A percentile compares a stretch with the other conserved stretches of the same genome.
Conservation (phyloP, 2,797 vertebrate species). For the Spinus olivaceus region DNA sequence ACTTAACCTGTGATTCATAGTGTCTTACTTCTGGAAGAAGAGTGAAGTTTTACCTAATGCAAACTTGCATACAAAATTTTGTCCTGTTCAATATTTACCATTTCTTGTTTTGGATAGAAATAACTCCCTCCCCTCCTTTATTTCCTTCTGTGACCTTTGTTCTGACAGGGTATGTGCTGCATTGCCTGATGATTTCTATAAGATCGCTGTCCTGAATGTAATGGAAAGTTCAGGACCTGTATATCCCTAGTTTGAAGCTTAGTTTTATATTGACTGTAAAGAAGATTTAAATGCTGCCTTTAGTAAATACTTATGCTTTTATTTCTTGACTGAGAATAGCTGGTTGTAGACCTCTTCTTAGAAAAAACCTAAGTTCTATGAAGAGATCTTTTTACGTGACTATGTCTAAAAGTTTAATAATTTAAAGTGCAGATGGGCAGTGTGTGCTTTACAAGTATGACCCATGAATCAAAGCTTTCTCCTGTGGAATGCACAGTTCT, state of each 20-base stretch:
- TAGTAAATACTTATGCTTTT: background rate
- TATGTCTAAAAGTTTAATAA: background rate
- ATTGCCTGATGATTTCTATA: background rate
- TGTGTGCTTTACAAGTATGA: background rate
- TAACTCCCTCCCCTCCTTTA: fast-evolving
- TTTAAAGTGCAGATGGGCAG: background rate
- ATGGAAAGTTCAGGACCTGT: background rate
- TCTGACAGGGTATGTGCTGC: fast-evolving
- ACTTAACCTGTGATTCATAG: background rate
- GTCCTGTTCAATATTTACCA: fast-evolving
- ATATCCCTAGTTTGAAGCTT: background rate
- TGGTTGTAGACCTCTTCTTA: background rate
- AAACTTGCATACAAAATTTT: background rate
- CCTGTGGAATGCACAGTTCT: background rate
- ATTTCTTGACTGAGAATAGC: background rate
- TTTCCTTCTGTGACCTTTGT: background rate
- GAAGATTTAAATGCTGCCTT: background rate
- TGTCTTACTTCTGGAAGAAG: background rate
- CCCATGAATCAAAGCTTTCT: background rate
- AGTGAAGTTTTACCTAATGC: background rate
- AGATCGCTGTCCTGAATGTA: background rate
- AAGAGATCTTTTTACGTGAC: background rate
- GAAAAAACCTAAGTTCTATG: fast-evolving
- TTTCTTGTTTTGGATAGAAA: background rate
- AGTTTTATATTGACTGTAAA: background rate